These are phyloP conservation scores for Spongilla lacustris DNA, from an alignment of 37 sponge, comb jelly and placozoan species.

Conservation along the genomic window DNA sequence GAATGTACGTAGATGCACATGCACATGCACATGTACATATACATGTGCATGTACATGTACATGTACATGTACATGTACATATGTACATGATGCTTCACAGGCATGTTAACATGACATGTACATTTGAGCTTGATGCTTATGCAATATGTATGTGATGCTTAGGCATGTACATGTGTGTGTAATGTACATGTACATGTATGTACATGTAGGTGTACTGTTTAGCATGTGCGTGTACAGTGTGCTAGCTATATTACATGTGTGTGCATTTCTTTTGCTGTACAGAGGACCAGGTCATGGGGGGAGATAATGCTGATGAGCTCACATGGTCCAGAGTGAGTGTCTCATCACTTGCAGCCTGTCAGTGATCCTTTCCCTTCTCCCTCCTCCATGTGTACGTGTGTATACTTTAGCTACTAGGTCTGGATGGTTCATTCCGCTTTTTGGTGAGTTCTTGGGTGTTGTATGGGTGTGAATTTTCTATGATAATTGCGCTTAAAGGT, in stretches of 20 bases:
- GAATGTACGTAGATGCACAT: no score
- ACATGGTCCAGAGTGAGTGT: slow-evolving; percentile 67
- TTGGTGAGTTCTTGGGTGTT: slow-evolving; percentile 49
- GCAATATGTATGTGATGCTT: not conserved
- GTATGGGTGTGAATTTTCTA: not conserved
- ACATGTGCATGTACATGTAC: no score
- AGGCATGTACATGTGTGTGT: not conserved
- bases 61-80: not conserved
- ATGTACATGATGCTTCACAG: no score
- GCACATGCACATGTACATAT: no score
- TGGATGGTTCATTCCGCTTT: slow-evolving; percentile 89
- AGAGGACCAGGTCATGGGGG: not conserved
- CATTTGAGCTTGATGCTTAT: not conserved
- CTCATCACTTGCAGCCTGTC: not conserved
- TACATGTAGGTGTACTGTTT: no score
- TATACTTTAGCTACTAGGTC: slow-evolving; percentile 72
- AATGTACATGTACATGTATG: not conserved
- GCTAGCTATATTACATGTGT: not conserved
- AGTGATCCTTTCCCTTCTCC: not conserved
- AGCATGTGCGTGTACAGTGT: no score
- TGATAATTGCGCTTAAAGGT: no score
- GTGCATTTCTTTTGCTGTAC: not conserved
- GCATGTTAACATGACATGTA: not conserved
- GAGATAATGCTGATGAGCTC: slow-evolving; percentile 52
- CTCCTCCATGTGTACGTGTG: not conserved